Evolutionary conservation across 1,140 invertebrate species (phyloP), one percentile per base, ranked within the genome.

Genomic region (Pseudoatta argentina): DNA sequence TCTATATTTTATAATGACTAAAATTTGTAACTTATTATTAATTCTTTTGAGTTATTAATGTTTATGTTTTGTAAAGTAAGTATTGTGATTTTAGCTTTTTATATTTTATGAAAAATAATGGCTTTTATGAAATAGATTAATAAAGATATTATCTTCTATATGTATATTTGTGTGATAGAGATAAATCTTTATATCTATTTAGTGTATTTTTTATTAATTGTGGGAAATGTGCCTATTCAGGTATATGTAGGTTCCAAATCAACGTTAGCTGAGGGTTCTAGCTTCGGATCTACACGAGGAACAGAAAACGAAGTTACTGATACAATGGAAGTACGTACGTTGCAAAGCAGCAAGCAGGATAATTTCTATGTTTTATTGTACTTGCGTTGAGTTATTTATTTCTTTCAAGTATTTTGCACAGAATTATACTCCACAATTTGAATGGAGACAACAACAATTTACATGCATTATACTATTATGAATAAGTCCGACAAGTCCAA

Each of bases 191-290:
- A 64, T 48, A 51, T 82, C 3, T 82, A 24, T 76, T 69, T 14
- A 12, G 18, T 85, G 34, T 87, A 39, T 69, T 57, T 48, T 87
- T 18, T 61, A 78, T 89, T 89, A 89, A 87, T 57, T 53, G 61
- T 89, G 8, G 4, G 30, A 34, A 21, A 27, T 59, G 16, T 87
- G 18, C 88, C 64, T 91, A 83, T 91, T 89, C 90, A 95, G 94
- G 94, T 95, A 59, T 95, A 95, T 90, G 95, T 95, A 93, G 94
- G 94, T 91, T 93, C 94, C 57, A 95, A 94, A 89, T 94, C 94
- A 61, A 93, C 94, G 39, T 86, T 94, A 91, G 91, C 89, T 69
- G 94, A 95, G 91, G 94, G 94, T 90, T 91, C 93, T 87, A 95
- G 92, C 87, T 94, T 94, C 88, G 92, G 87, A 91, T 88, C 91